Evolutionary conservation across 2,113 vertebrate genomes (phyloP), one percentile per base, ranked within the genome.

Genomic region (Chaetodon auriga): DNA sequence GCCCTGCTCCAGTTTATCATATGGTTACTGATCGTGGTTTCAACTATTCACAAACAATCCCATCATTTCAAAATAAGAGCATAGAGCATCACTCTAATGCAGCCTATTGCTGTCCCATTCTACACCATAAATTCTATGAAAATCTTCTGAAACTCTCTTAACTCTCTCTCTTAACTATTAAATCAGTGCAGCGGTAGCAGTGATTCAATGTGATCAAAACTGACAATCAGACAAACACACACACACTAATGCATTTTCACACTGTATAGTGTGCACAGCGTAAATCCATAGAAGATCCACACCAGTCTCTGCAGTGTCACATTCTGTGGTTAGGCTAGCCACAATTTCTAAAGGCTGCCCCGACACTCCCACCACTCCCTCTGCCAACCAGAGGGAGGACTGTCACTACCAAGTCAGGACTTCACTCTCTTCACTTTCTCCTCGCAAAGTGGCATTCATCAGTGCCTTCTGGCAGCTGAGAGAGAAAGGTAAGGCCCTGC

Each of bases 331-430:
- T 61, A 77, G n/a, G 78, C 30, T 41, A 46, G 55, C 78, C 84
- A 83, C 69, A 16, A 25, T 82, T 81, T 92, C 36, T 60, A 84
- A 81, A 91, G 83, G 75, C 86, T 77, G 85, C 68, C 77, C 75
- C 45, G 82, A 91, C 87, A 88, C 88, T 86, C 88, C 86, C 85
- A 84, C 89, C 58, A 51, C 86, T 87, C 88, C 90, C 83, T 87
- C 85, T 90, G 89, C 90, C 87, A 92, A 79, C 89, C 79, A 83
- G 78, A 79, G 54, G 74, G 75, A 89, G 89, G 86, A 85, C 78
- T 83, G 78, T 87, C 85, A 66, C 85, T 0, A 60, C 76, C 21
- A 1, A 74, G 74, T 46, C 70, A 81, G 72, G 68, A 53, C 81
- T 83, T 68, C 53, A 72, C 55, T 83, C 76, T 75, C 83, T 76